A percentile compares a stretch with the other conserved stretches of the same genome.
phyloP scores from a whole-genome alignment of 2,888 invertebrate genomes.

The Agrilus cyanescens region DNA sequence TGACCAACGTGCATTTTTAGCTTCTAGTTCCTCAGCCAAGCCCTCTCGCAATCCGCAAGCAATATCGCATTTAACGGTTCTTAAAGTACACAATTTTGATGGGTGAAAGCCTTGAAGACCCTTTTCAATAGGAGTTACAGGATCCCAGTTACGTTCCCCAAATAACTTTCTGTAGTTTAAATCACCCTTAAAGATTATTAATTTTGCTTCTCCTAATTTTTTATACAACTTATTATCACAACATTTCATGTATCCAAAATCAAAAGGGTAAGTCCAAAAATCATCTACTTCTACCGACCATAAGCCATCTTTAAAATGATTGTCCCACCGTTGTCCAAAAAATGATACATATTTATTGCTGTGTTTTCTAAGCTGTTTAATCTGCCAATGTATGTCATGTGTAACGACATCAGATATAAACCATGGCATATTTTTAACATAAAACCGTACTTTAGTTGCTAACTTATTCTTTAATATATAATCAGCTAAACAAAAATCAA shows the following conservation, averaged over 20 bases:
- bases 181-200: slow-evolving; percentile 85
- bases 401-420: slow-evolving; percentile 83
- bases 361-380: slow-evolving; percentile 37
- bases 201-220: slow-evolving; percentile 52
- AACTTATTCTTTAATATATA: slow-evolving; percentile 52
- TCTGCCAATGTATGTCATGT: slow-evolving; percentile 61
- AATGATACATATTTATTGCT: slow-evolving; percentile 24
- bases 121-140: slow-evolving; percentile 49
- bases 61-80: slow-evolving; percentile 85
- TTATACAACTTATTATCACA: slow-evolving; percentile 56
- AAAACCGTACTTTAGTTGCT: slow-evolving; percentile 62
- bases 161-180: slow-evolving; percentile 90
- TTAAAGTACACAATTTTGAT: slow-evolving; percentile 63
- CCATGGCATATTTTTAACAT: slow-evolving; percentile 88
- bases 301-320: slow-evolving; percentile 39
- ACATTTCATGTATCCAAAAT: slow-evolving; percentile 64
- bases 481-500: slow-evolving; percentile 79
- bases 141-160: slow-evolving; percentile 75
- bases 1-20: slow-evolving; percentile 64
- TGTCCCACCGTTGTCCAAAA: slow-evolving; percentile 48
- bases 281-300: slow-evolving; percentile 45
- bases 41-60: slow-evolving; percentile 64
- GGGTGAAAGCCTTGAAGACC: slow-evolving; percentile 71
- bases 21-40: slow-evolving; percentile 43
- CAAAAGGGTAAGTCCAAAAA: slow-evolving; percentile 83